These are phyloP conservation scores for Acomys russatus DNA, from an alignment of 2,797 vertebrate genomes.

Conservation along the genomic window DNA sequence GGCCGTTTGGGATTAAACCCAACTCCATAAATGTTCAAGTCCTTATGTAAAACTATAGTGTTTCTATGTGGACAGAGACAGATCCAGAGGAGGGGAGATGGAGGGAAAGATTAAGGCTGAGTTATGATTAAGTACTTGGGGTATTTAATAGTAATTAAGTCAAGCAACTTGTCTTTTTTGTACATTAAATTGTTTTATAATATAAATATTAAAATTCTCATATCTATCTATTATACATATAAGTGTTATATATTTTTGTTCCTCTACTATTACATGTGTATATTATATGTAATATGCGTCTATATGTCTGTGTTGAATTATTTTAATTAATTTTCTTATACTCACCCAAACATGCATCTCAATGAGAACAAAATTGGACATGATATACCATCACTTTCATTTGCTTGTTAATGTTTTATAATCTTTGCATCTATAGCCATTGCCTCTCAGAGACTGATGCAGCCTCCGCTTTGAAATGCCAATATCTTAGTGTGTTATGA, in stretches of 20 bases:
- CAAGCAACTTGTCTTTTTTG: neutral
- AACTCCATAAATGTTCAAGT: neutral
- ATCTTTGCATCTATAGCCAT: neutral
- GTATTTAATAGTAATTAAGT: neutral
- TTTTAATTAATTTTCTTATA: neutral
- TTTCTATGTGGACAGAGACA: neutral
- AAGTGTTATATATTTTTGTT: neutral
- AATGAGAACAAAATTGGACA: neutral
- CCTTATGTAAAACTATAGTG: neutral
- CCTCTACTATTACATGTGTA: neutral
- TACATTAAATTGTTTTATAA: neutral
- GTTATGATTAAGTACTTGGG: neutral
- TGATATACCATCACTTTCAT: neutral
- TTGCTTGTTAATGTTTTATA: neutral
- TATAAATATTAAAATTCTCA: neutral
- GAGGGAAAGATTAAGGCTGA: neutral
- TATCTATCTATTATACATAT: neutral
- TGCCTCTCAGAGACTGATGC: neutral
- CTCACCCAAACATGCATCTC: slow-evolving; percentile 15
- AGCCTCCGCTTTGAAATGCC: neutral
- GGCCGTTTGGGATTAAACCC: neutral
- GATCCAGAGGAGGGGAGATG: neutral
- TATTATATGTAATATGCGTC: neutral
- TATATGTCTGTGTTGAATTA: neutral
- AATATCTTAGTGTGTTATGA: neutral